These are phyloP conservation scores for Etheostoma perlongum DNA, from an alignment of 2,797 vertebrate genomes.

Conservation along the genomic window DNA sequence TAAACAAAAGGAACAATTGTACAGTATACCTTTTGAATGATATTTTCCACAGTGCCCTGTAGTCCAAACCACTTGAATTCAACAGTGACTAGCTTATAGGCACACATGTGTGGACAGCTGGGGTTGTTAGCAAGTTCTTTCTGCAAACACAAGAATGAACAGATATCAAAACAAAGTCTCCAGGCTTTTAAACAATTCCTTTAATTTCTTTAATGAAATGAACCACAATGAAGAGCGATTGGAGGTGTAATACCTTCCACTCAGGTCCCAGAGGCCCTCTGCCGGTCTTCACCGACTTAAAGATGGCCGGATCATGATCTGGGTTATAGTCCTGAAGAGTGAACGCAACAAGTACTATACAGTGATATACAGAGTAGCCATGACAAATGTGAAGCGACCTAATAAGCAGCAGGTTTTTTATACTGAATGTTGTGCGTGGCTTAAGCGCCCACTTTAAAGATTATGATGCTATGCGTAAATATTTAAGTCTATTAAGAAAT, in stretches of 20 bases:
- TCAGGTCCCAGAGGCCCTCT: conserved; percentile 91
- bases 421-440: neutral
- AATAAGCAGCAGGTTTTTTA: neutral
- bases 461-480: no score
- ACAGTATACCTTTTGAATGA: conserved; percentile 91
- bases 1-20: neutral
- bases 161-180: neutral
- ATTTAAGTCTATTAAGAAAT: no score
- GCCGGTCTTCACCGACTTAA: conserved; percentile 92
- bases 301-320: conserved; percentile 93
- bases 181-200: neutral
- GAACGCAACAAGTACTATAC: neutral
- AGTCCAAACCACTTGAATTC: conserved; percentile 93
- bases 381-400: neutral
- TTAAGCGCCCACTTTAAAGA: no score
- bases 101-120: conserved; percentile 94
- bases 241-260: conserved; percentile 89
- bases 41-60: conserved; percentile 89
- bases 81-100: conserved; percentile 95
- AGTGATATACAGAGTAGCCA: neutral
- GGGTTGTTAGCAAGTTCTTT: conserved; percentile 88
- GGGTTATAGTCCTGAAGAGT: conserved; percentile 91
- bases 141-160: conserved; percentile 78
- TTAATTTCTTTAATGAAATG: neutral
- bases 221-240: neutral